Evolutionary conservation across 2,888 invertebrate genomes (phyloP).

Genomic region (Melanophora roralis): DNA sequence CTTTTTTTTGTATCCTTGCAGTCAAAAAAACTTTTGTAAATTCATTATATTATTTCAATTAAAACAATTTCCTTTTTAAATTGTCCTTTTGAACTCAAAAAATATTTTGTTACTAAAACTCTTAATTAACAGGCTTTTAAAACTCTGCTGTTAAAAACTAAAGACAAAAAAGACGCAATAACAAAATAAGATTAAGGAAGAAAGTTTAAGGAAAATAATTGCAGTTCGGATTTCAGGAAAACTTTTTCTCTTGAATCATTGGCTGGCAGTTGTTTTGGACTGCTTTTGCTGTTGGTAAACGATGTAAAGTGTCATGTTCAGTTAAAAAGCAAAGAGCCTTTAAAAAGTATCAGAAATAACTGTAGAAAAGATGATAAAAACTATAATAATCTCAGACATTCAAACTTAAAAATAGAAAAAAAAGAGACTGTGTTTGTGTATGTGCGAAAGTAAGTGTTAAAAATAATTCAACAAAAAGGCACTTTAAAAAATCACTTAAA

Average conservation of each 20-base stretch:
- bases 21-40: conserved; percentile 36
- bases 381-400: conserved; percentile 17
- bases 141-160: background rate
- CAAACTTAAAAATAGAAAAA: background rate
- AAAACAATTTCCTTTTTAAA: conserved; percentile 49
- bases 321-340: conserved; percentile 18
- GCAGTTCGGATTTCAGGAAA: background rate
- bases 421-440: background rate
- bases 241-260: background rate
- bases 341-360: conserved; percentile 8
- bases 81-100: conserved; percentile 51
- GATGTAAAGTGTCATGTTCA: conserved; percentile 49
- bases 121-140: conserved; percentile 62
- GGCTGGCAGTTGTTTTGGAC: background rate
- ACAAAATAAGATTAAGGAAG: conserved; percentile 18
- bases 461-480: conserved; percentile 60
- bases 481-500: conserved; percentile 62
- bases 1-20: background rate
- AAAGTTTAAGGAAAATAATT: background rate
- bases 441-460: conserved; percentile 14
- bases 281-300: conserved; percentile 33
- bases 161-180: background rate
- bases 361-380: conserved; percentile 14
- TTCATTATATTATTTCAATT: conserved; percentile 54
- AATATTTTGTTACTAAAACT: conserved; percentile 55